phyloP scores from a whole-genome alignment of 2,888 invertebrate species.

The Dicroscelio sp. region DNA sequence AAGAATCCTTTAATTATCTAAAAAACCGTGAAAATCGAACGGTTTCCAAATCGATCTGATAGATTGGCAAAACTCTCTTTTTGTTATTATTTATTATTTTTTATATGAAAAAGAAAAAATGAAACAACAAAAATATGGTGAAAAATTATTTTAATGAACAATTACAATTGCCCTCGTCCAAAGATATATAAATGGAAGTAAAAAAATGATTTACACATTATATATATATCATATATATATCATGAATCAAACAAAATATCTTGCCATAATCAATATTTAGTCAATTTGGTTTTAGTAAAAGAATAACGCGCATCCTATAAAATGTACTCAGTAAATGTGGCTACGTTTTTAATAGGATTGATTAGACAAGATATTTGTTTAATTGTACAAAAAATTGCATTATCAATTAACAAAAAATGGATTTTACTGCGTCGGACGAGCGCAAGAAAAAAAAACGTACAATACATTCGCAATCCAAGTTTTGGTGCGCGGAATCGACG shows the following conservation, averaged over 20 bases:
- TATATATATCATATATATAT: not conserved
- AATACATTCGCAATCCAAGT: not conserved
- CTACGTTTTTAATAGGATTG: not conserved
- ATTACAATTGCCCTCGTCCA: conserved; percentile 65
- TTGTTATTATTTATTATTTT: too few species aligned
- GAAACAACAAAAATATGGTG: not conserved
- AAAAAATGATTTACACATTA: not conserved
- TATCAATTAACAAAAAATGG: not conserved
- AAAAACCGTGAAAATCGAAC: conserved; percentile 8
- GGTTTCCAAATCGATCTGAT: not conserved
- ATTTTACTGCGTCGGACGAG: conserved; percentile 53
- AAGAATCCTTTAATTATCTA: conserved; percentile 19
- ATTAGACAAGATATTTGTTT: conserved; percentile 13
- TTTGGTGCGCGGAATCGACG: too few species aligned
- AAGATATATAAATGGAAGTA: not conserved
- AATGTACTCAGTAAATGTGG: too few species aligned
- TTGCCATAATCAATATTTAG: not conserved
- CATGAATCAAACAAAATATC: conserved; percentile 1
- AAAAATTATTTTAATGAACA: conserved; percentile 24
- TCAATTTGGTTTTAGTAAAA: not conserved
- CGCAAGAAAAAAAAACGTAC: conserved; percentile 51
- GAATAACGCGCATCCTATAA: too few species aligned
- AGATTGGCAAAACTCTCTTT: too few species aligned
- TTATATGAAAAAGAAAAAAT: conserved; percentile 16
- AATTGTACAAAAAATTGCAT: not conserved